Conservation (phyloP, 2,797 vertebrate species). For the Alcedo atthis region DNA sequence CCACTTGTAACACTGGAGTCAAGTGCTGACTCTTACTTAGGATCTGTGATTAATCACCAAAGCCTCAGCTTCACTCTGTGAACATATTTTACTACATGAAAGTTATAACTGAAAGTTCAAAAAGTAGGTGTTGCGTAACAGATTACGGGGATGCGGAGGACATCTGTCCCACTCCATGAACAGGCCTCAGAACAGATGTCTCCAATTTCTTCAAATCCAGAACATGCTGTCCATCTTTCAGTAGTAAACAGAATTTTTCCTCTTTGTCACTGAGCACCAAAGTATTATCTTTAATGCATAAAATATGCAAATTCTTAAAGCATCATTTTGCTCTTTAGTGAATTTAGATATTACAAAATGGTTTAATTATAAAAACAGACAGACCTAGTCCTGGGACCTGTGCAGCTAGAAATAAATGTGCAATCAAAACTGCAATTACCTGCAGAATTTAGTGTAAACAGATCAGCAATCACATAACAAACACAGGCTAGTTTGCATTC, state of each 20-base stretch:
- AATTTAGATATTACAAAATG: conserved; percentile 91
- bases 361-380: conserved; percentile 96
- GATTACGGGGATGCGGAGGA: conserved; percentile 77
- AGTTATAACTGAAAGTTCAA: conserved; percentile 77
- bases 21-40: neutral
- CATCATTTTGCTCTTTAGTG: conserved; percentile 86
- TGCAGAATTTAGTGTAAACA: conserved; percentile 99
- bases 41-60: conserved; percentile 52
- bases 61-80: conserved; percentile 54
- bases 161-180: conserved; percentile 80
- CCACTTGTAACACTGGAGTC: neutral
- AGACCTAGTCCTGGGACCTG: conserved; percentile 90
- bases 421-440: conserved; percentile 99
- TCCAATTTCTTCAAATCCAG: conserved; percentile 81
- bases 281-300: conserved; percentile 83
- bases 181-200: conserved; percentile 83
- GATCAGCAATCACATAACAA: conserved; percentile 96
- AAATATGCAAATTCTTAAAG: conserved; percentile 88
- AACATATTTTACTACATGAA: conserved; percentile 70
- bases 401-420: conserved; percentile 95
- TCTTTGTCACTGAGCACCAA: conserved; percentile 74
- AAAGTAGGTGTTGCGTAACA: conserved; percentile 78
- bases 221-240: conserved; percentile 80
- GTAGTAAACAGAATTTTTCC: conserved; percentile 69
- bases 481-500: conserved; percentile 98